Base-by-base conservation (phyloP, 2,113 vertebrate genomes). In the Eudyptes chrysolophus region DNA sequence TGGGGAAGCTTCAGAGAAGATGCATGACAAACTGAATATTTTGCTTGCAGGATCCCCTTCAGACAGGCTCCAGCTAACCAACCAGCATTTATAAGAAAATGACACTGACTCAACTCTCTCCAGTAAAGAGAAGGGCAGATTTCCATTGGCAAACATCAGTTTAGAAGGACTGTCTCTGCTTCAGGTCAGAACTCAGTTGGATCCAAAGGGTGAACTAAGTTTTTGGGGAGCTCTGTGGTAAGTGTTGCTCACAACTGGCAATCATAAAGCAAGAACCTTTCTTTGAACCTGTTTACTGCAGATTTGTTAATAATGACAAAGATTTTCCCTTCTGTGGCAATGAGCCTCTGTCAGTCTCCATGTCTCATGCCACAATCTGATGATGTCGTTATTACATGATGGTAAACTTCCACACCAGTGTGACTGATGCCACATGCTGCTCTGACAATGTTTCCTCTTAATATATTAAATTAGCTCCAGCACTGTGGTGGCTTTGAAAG, bases 391-490 rank as follows among this genome's bases (percentile, higher is more conserved):
- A 74, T 91, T 54, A 48, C 27, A 13, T 11, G 18, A 51, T 54
- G 9, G 32, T 64, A 79, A 89, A 46, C 21, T 87, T 96, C 71
- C 54, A 93, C 72, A 95, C 10, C 44, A 64, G 6, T 22, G 49
- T 74, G 81, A 34, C 76, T 54, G 6, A 24, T 87, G 58, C 26
- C 42, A 84, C 60, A 75, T 90, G 65, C 29, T 89, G 68, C 64
- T 92, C 86, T 74, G 54, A 92, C 74, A 92, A 76, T 40, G 30
- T 80, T 92, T 90, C 48, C 36, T 89, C 22, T 18, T 84, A 80
- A 77, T 92, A 58, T 26, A 68, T 74, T 85, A 92, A 87, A 97
- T 97, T 90, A 92, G 51, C 76, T 93, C 52, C 69, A 92, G 38
- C n/a, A 61, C 72, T 89, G 68, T 84, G 81, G 25, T 90, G 87